phyloP scores from a whole-genome alignment of 2,797 vertebrate species.

The Eutrigla gurnardus region DNA sequence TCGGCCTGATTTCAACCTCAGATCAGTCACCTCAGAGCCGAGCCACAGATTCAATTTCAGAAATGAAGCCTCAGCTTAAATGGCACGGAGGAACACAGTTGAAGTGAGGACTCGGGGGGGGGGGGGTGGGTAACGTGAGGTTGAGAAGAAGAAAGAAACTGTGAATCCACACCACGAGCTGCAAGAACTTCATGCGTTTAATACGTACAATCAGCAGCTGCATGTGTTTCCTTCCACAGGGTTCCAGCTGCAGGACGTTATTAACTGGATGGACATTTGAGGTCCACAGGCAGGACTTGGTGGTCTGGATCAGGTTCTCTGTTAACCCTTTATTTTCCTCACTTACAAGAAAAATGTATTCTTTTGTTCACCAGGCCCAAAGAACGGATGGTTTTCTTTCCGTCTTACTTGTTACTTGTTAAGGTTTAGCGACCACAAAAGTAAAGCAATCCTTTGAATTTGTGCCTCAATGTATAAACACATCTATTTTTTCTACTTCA shows the following conservation, averaged over 20 bases:
- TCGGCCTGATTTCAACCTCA: conserved; percentile 31
- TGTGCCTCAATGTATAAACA: too few relatives aligned
- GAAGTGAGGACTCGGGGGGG: conserved; percentile 13
- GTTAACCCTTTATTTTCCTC: too few relatives aligned
- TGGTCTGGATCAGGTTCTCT: too few relatives aligned
- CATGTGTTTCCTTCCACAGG: too few relatives aligned
- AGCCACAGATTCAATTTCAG: conserved; percentile 28
- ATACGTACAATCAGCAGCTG: neutral
- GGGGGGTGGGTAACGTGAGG: neutral
- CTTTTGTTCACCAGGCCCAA: too few relatives aligned
- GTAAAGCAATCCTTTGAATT: too few relatives aligned
- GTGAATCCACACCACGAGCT: neutral
- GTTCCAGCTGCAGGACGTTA: neutral
- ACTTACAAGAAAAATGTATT: too few relatives aligned
- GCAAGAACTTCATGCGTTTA: neutral
- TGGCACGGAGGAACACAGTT: neutral
- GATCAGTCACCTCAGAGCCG: conserved; percentile 40
- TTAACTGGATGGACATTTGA: neutral
- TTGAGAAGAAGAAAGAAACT: neutral
- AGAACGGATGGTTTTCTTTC: too few relatives aligned
- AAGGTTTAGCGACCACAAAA: too few relatives aligned
- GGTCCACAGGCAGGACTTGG: too few relatives aligned
- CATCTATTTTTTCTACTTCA: too few relatives aligned
- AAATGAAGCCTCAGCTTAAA: conserved; percentile 28
- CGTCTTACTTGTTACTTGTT: too few relatives aligned